A percentile compares a stretch with the other conserved stretches of the same genome.
Evolutionary conservation across 2,113 vertebrate genomes (phyloP).

Genomic region (Bambusicola thoracicus): DNA sequence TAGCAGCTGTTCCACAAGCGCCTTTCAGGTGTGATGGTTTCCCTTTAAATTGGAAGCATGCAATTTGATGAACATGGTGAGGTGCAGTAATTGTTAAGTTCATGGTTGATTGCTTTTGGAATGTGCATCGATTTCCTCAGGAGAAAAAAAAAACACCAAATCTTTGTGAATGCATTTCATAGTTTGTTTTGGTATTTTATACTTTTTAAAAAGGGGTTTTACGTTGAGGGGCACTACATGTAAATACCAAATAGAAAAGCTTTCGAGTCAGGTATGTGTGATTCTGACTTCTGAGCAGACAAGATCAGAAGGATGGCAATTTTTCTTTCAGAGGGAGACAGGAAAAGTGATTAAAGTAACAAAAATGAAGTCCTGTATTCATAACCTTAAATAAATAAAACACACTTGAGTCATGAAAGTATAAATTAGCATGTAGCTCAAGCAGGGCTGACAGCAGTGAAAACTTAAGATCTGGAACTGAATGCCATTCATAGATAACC

Average conservation of each 20-base stretch:
- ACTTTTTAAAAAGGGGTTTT: not conserved
- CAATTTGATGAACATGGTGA: not conserved
- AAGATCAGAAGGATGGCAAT: not conserved
- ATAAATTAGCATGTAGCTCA: not conserved
- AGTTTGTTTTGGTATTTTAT: constrained; percentile 7
- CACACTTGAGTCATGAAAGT: not conserved
- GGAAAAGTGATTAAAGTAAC: constrained; percentile 11
- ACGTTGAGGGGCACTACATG: constrained; percentile 39
- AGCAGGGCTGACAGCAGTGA: not conserved
- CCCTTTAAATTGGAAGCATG: not conserved
- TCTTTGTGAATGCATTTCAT: not conserved
- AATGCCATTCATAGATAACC: not conserved
- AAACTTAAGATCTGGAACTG: not conserved
- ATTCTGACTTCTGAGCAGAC: not conserved
- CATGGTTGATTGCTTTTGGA: not conserved
- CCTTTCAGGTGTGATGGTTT: not conserved
- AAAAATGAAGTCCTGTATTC: constrained; percentile 6
- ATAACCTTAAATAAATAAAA: constrained; percentile 24
- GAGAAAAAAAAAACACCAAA: not conserved
- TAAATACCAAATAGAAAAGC: constrained; percentile 53
- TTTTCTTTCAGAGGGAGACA: constrained; percentile 11
- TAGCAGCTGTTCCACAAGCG: not conserved
- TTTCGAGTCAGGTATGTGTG: constrained; percentile 45
- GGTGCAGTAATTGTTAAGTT: not conserved
- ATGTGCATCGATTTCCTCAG: not conserved